Percentiles rank a stretch among this genome's conserved stretches.
Evolutionary conservation across 2,797 vertebrate genomes (phyloP).

Genomic region (Malurus splendens): DNA sequence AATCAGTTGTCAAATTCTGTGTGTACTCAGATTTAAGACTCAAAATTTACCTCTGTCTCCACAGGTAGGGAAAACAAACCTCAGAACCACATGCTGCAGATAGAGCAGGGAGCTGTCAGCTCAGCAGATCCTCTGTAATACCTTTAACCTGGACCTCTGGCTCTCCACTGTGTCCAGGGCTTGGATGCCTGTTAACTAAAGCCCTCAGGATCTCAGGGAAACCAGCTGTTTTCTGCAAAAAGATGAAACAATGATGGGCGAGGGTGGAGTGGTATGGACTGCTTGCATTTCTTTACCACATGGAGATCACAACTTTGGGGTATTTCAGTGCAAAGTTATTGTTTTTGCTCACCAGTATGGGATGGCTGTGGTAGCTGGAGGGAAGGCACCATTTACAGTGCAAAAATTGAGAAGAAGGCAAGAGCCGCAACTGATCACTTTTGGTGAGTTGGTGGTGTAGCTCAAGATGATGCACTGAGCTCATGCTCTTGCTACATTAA

Average conservation of each 20-base stretch:
- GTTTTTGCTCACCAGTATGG: background rate
- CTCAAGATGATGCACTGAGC: background rate
- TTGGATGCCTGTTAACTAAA: background rate
- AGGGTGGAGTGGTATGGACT: background rate
- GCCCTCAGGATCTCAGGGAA: background rate
- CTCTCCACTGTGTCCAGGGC: background rate
- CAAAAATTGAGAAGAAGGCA: rapidly evolving
- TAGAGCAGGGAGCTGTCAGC: background rate
- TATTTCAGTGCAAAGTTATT: background rate
- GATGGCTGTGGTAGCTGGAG: background rate
- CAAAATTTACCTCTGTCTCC: background rate
- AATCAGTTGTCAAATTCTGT: background rate
- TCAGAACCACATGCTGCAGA: background rate
- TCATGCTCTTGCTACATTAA: background rate
- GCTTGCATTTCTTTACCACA: background rate
- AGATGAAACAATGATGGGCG: background rate
- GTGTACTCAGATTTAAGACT: rapidly evolving
- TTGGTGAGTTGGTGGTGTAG: background rate
- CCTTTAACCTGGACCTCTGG: background rate
- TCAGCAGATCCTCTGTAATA: background rate
- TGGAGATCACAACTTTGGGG: background rate
- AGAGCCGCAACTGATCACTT: background rate
- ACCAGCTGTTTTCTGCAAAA: background rate
- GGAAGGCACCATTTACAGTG: background rate
- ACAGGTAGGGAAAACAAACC: background rate